These are phyloP conservation scores for Pitangus sulphuratus DNA, from an alignment of 2,797 vertebrate species.

Conservation along the genomic window DNA sequence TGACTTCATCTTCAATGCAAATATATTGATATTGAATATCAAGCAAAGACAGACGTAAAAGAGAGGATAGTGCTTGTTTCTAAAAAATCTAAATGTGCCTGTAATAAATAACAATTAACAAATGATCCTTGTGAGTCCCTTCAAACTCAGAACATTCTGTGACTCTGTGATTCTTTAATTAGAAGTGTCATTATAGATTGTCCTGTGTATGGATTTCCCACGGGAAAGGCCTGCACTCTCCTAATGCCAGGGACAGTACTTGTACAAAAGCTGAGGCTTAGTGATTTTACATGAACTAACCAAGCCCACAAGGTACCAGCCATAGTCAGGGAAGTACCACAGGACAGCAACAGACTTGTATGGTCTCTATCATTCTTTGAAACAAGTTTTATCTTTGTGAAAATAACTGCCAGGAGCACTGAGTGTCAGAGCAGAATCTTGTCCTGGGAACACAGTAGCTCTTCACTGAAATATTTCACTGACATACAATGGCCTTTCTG, in stretches of 20 bases:
- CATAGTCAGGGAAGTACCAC: background rate
- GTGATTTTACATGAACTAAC: background rate
- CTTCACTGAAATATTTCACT: background rate
- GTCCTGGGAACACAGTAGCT: background rate
- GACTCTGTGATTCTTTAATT: background rate
- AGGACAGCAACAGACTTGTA: background rate
- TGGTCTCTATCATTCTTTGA: background rate
- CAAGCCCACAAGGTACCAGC: background rate
- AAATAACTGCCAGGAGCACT: background rate
- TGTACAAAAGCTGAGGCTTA: background rate
- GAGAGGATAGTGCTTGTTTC: background rate
- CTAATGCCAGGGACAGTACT: background rate
- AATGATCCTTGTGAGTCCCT: background rate
- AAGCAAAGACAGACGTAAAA: background rate
- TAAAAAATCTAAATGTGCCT: background rate
- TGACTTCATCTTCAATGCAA: background rate
- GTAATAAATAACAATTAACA: background rate
- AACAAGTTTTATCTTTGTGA: background rate
- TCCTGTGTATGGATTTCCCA: background rate
- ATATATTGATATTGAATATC: background rate
- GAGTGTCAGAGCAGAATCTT: background rate
- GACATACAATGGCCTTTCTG: background rate
- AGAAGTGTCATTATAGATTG: background rate
- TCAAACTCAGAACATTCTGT: background rate
- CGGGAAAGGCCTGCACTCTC: background rate